Evolutionary conservation across 1,140 invertebrate species (phyloP).

Genomic region (Nasonia vitripennis): DNA sequence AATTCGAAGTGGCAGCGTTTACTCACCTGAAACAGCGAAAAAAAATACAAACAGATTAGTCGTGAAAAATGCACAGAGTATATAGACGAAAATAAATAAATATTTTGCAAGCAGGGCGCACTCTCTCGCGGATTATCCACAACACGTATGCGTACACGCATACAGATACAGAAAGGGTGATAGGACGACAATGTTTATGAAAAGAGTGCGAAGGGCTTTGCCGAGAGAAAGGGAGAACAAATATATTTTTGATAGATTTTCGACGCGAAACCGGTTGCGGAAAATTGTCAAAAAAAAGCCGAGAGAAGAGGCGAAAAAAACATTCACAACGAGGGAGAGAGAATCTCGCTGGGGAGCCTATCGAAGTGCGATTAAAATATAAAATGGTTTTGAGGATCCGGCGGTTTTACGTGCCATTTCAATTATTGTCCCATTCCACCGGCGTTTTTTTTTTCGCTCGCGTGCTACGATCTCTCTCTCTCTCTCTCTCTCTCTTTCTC

Average conservation of each 20-base stretch:
- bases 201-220: slow-evolving; percentile 35
- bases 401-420: slow-evolving; percentile 73
- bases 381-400: slow-evolving; percentile 73
- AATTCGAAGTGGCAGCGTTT: slow-evolving; percentile 22
- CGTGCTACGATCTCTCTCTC: slow-evolving; percentile 58
- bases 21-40: slow-evolving; percentile 66
- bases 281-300: slow-evolving; percentile 47
- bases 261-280: slow-evolving; percentile 32
- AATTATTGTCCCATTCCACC: slow-evolving; percentile 67
- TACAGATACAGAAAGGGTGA: no score
- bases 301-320: slow-evolving; percentile 1
- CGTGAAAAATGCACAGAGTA: slow-evolving; percentile 42
- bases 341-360: slow-evolving; percentile 63
- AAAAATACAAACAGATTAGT: slow-evolving; percentile 49
- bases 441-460: slow-evolving; percentile 69
- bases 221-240: slow-evolving; percentile 1
- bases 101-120: slow-evolving; percentile 24
- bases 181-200: slow-evolving; percentile 22
- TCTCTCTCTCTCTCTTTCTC: slow-evolving; percentile 54
- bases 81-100: slow-evolving; percentile 43
- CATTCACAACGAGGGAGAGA: slow-evolving; percentile 47
- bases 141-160: neutral
- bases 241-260: slow-evolving; percentile 55
- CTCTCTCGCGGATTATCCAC: slow-evolving; percentile 34
- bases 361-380: slow-evolving; percentile 73